These are phyloP conservation scores for Lumbricus terrestris DNA, from an alignment of 2,888 invertebrate genomes.

Conservation along the genomic window DNA sequence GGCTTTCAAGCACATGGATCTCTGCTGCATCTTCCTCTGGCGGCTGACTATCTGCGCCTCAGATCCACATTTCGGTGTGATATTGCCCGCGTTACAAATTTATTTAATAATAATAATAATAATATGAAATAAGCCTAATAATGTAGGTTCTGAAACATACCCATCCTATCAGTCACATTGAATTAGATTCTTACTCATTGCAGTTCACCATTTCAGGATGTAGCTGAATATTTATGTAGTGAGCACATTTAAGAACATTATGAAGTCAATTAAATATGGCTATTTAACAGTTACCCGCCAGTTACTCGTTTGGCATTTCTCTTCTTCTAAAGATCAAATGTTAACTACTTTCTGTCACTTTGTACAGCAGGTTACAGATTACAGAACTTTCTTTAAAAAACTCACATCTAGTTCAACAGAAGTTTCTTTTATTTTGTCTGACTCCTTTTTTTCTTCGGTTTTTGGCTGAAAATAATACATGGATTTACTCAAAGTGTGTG, in stretches of 20 bases:
- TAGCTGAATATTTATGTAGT: neutral
- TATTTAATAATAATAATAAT: too few species aligned
- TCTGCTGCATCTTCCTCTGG: too few species aligned
- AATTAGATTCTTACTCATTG: neutral
- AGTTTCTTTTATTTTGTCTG: neutral
- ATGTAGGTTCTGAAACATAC: neutral
- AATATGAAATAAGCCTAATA: neutral
- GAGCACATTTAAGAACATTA: neutral
- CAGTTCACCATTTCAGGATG: neutral
- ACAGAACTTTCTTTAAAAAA: too few species aligned
- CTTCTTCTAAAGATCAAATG: too few species aligned
- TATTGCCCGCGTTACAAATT: too few species aligned
- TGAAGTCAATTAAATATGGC: neutral
- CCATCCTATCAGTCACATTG: neutral
- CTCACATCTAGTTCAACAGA: neutral
- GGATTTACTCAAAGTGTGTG: neutral
- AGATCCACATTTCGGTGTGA: too few species aligned
- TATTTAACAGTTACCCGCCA: neutral
- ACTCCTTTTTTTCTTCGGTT: neutral
- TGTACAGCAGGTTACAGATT: too few species aligned
- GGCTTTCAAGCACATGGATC: too few species aligned
- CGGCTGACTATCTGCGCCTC: too few species aligned
- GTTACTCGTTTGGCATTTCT: neutral
- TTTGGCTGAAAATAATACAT: neutral
- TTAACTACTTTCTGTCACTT: too few species aligned